phyloP scores from a whole-genome alignment of 92 coral and sea anemone genomes.

The Montipora capitata region DNA sequence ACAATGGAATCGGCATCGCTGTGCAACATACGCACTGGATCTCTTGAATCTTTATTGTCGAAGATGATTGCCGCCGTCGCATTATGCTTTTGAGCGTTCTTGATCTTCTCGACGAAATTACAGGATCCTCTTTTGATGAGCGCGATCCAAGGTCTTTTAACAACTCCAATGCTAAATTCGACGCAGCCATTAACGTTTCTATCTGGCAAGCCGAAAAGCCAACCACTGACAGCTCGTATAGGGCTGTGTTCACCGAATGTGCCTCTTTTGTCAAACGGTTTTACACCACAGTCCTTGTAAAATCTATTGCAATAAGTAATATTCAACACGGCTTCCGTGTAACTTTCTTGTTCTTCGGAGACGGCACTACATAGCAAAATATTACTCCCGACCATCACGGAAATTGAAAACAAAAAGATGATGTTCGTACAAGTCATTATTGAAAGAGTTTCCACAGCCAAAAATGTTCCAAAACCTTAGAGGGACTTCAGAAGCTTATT shows the following conservation, averaged over 20 bases:
- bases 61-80: slow-evolving; percentile 93
- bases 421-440: slow-evolving; percentile 2
- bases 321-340: slow-evolving; percentile 79
- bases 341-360: slow-evolving; percentile 81
- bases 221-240: slow-evolving; percentile 74
- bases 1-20: slow-evolving; percentile 62
- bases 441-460: background rate
- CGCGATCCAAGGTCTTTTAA: slow-evolving; percentile 87
- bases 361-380: slow-evolving; percentile 52
- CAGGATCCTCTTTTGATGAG: slow-evolving; percentile 90
- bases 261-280: slow-evolving; percentile 50
- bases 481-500: background rate
- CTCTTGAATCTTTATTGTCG: slow-evolving; percentile 46
- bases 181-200: slow-evolving; percentile 82
- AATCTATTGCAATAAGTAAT: slow-evolving; percentile 76
- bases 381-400: slow-evolving; percentile 20
- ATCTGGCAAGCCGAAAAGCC: slow-evolving; percentile 75
- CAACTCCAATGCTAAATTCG: slow-evolving; percentile 73
- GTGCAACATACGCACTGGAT: slow-evolving; percentile 67
- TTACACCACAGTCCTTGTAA: slow-evolving; percentile 65
- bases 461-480: background rate
- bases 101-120: slow-evolving; percentile 83
- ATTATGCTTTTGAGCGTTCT: slow-evolving; percentile 90
- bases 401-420: background rate
- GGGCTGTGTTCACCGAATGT: slow-evolving; percentile 86